Conservation (phyloP, 2,797 vertebrate species). For the Mus minutoides region DNA sequence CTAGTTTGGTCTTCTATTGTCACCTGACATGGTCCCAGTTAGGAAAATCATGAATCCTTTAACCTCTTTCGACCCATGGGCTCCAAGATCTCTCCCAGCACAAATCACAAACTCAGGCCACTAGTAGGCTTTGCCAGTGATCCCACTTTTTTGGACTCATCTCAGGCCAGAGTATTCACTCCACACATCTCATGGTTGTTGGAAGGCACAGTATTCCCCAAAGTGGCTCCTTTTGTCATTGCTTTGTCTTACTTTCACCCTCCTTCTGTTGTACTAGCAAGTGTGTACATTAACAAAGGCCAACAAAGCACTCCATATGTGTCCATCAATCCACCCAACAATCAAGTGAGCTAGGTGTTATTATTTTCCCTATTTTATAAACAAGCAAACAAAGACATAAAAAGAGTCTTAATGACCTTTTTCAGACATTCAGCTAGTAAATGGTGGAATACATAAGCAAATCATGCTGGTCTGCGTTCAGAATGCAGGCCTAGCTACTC, state of each 20-base stretch:
- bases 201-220: neutral
- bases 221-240: neutral
- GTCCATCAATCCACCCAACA: neutral
- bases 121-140: neutral
- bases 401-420: neutral
- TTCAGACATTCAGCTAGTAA: neutral
- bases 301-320: neutral
- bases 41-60: neutral
- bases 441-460: neutral
- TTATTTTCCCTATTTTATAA: neutral
- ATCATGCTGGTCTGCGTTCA: neutral
- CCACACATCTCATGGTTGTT: neutral
- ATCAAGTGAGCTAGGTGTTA: neutral
- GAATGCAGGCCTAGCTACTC: neutral
- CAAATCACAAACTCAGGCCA: neutral
- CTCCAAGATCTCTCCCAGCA: neutral
- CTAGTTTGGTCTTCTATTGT: slow-evolving; percentile 5
- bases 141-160: neutral
- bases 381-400: slow-evolving; percentile 1
- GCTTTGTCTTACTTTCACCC: neutral
- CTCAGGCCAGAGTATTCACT: neutral
- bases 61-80: neutral
- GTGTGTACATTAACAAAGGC: neutral
- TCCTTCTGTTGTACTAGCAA: neutral
- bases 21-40: neutral